Conservation (phyloP, 2,888 invertebrate species). For the Lacanobia wlatinum region DNA sequence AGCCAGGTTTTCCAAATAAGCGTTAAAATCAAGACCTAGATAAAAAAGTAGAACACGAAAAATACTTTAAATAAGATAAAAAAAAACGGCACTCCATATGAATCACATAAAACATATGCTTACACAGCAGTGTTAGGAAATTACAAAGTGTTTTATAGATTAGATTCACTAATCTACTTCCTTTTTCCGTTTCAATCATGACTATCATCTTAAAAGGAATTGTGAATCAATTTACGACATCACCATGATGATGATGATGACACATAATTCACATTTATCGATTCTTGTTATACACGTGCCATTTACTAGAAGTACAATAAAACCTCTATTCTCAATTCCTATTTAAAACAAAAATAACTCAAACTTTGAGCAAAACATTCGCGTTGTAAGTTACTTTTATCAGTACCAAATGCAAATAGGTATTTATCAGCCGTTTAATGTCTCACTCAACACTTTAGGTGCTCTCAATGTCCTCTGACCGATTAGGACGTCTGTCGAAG, state of each 20-base stretch:
- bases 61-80: conserved; percentile 22
- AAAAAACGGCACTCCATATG: conserved; percentile 36
- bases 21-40: conserved; percentile 41
- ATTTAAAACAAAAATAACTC: conserved; percentile 15
- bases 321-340: background rate
- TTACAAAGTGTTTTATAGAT: conserved; percentile 49
- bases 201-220: conserved; percentile 55
- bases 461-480: conserved; percentile 63
- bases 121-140: conserved; percentile 40
- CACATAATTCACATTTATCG: conserved; percentile 18
- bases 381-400: conserved; percentile 29
- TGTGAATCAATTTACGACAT: conserved; percentile 41
- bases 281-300: conserved; percentile 17
- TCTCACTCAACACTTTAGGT: conserved; percentile 52
- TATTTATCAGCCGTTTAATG: conserved; percentile 49
- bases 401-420: conserved; percentile 48
- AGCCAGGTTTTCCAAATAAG: conserved; percentile 8
- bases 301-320: background rate
- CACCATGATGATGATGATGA: too few species aligned
- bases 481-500: conserved; percentile 75
- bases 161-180: conserved; percentile 59
- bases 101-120: conserved; percentile 42
- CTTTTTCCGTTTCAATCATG: conserved; percentile 40
- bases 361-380: conserved; percentile 4
- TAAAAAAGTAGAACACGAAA: conserved; percentile 48